Base-by-base conservation (phyloP, 64 coral and sea anemone genomes). In the Actinia tenebrosa region DNA sequence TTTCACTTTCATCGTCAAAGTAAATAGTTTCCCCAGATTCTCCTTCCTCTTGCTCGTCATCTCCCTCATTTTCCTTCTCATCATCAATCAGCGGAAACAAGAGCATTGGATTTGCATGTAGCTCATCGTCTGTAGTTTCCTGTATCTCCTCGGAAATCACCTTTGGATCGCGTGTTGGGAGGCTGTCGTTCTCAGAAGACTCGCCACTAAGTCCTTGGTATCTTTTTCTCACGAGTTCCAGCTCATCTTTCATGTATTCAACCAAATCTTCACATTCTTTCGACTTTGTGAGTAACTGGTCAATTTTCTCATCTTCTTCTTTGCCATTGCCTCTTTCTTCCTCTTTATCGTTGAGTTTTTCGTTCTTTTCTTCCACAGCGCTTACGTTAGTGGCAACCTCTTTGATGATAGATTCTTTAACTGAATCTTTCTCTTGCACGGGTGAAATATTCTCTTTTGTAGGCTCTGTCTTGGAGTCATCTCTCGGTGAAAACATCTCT, bases 271-370 rank as follows among this genome's bases (percentile, higher is more conserved):
- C 94, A 56, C 91, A 97, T 79, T 90, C 94, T 15, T 64, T 55
- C 5, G 94, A 90, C 58, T 90, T 97, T 26, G 62, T 20, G 18
- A 97, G 42, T 44, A 97, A 71, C 17, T 88, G 81, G 15, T 93
- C 91, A 69, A 97, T 97, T 78, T 89, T 93, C 63, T 88, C 77
- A n/a, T 97, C 94, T 93, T 97, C 91, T 7, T 97, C 86, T 52
- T 19, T 54, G 62, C 87, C 93, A 44, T 91, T 86, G 85, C 80
- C 62, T 26, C 72, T 90, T 66, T 97, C 88, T 44, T 87, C 78
- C 30, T 87, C 63, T n/a, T 97, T 88, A 42, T 82, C 69, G 61
- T 87, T 60, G 9, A 97, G 86, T 19, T 80, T 80, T 22, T 93
- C 86, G 46, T 89, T 92, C 75, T 84, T 91, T 83, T 88, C 91